Base-by-base conservation (phyloP, 2,797 vertebrate genomes). In the Sebastes iracundus region DNA sequence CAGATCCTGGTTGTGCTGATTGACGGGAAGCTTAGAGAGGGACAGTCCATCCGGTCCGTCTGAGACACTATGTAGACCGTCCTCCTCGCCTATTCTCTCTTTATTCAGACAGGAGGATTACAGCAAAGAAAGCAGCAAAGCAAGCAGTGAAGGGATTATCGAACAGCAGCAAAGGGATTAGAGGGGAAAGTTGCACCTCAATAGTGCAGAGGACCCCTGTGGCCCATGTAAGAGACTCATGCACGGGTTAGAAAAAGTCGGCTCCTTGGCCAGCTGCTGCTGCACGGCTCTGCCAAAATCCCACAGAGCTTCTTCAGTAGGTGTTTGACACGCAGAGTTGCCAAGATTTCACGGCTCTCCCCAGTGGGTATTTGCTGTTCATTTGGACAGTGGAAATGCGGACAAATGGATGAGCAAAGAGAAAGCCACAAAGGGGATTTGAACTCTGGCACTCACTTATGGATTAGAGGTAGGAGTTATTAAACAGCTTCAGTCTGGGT, bases 51-150 rank as follows among this genome's bases (percentile, higher is more conserved):
- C 72, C 65, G 2, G 32, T 81, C 82, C 70, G 85, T 82, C 75
- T 83, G 71, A 85, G 82, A 82, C 85, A 82, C 67, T 56, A 7
- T 77, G 88, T 64, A 67, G 72, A 62, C 77, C 49, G 14, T 79
- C 89, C 81, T 89, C 68, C 79, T 79, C n/a, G 59, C 81, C 80
- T 83, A 77, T 82, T 83, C 80, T 81, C 64, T 88, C 87, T 89
- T 90, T 82, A 92, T 90, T 93, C 84, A 83, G 84, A 79, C 77
- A 75, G 87, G 73, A 68, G 90, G 91, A 93, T 93, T 92, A 94
- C 87, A 80, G 92, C 65, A 70, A 87, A 90, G 90, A 90, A 92
- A 91, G 89, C 85, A 90, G 85, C 90, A 85, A 87, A 86, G 88
- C 85, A 87, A 90, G 89, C 90, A 91, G 82, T 58, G 85, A 84